These are phyloP conservation scores for Mizuhopecten yessoensis DNA, from an alignment of 1,140 invertebrate genomes.

Conservation along the genomic window DNA sequence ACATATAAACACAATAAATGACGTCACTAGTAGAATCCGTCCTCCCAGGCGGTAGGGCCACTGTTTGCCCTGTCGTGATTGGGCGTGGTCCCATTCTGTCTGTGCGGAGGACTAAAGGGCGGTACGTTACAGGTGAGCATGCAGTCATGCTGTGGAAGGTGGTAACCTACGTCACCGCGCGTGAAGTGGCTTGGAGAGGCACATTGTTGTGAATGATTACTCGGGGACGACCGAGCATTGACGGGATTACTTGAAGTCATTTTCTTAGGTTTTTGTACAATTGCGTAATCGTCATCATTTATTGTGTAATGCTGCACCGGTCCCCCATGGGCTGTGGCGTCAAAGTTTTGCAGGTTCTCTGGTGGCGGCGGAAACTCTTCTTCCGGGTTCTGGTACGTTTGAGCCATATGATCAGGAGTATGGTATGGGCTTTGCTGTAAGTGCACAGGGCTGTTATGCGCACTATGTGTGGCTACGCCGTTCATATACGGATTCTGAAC, in stretches of 20 bases:
- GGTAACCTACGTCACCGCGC: not conserved
- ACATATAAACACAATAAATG: not conserved
- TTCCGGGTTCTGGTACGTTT: conserved; percentile 7
- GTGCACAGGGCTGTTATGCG: not conserved
- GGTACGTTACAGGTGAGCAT: not conserved
- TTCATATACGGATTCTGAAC: not conserved
- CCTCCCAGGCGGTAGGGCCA: not conserved
- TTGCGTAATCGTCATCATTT: conserved; percentile 64
- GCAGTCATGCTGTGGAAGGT: conserved; percentile 30
- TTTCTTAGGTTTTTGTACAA: conserved; percentile 61
- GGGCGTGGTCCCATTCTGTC: not conserved
- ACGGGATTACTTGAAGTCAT: conserved; percentile 4
- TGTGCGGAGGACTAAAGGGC: not conserved
- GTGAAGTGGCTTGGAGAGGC: not conserved
- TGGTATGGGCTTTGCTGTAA: not conserved
- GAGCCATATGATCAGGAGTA: conserved; percentile 45
- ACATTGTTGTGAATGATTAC: not conserved
- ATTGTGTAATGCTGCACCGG: conserved; percentile 58
- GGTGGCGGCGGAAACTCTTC: conserved; percentile 21
- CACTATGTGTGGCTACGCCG: not conserved
- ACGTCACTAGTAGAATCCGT: not conserved
- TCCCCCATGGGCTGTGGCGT: not conserved
- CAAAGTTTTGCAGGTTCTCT: not conserved
- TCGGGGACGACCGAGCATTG: not conserved
- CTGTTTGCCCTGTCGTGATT: not conserved